A percentile compares a stretch with the other conserved stretches of the same genome.
Conservation (phyloP, 2,888 invertebrate genomes). For the Sipha maydis region DNA sequence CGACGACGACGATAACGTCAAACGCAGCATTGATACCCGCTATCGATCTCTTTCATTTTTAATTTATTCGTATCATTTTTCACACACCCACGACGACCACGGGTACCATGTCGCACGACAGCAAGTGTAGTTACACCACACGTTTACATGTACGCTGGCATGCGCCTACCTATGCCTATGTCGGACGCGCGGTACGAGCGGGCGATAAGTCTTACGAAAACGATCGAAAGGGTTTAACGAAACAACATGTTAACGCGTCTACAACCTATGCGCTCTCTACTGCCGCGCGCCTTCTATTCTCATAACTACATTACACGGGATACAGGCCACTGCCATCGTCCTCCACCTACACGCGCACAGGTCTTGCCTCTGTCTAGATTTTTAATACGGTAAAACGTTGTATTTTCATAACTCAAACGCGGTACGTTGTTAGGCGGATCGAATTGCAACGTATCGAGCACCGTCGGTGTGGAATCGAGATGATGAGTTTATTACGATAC, state of each 20-base stretch:
- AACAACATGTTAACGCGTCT: background rate
- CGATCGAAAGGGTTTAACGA: background rate
- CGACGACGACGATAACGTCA: background rate
- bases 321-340: too few relatives aligned
- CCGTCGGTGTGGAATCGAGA: background rate
- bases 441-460: background rate
- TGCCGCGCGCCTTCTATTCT: too few relatives aligned
- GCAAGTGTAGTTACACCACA: background rate
- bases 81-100: background rate
- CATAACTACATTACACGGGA: too few relatives aligned
- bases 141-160: background rate
- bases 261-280: background rate
- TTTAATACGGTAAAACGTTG: background rate
- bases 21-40: background rate
- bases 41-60: background rate
- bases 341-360: too few relatives aligned
- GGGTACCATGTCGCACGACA: background rate
- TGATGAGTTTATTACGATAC: background rate
- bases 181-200: background rate
- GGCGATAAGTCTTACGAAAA: background rate
- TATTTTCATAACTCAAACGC: background rate
- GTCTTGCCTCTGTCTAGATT: background rate
- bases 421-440: background rate
- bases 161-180: background rate
- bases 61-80: background rate